Evolutionary conservation across 2,113 vertebrate genomes (phyloP).

Genomic region (Pterophyllum scalare): DNA sequence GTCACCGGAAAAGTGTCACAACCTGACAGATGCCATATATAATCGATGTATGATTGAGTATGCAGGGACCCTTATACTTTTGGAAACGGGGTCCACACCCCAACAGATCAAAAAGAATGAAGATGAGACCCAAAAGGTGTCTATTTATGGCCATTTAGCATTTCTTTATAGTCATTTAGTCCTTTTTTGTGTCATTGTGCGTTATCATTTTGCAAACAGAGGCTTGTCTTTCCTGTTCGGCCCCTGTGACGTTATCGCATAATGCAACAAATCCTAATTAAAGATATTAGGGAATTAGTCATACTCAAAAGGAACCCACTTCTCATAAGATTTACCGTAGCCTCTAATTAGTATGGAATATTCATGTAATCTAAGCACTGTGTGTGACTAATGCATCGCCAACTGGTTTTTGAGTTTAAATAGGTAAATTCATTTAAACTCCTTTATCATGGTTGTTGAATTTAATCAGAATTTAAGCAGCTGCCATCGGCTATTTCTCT

Average conservation of each 20-base stretch:
- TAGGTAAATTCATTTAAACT: constrained; percentile 2
- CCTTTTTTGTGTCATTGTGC: neutral
- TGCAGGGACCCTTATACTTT: neutral
- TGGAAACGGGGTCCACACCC: neutral
- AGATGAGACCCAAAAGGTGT: neutral
- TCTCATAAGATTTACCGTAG: neutral
- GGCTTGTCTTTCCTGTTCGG: neutral
- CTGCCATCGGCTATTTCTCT: neutral
- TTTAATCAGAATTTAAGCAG: constrained; percentile 14
- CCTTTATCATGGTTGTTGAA: constrained; percentile 13
- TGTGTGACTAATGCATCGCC: neutral
- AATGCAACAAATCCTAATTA: neutral
- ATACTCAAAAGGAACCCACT: neutral
- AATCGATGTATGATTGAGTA: neutral
- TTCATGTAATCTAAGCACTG: neutral
- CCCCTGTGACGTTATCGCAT: neutral
- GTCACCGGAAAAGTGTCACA: too few relatives aligned
- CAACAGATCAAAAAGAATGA: neutral
- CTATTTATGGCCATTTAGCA: neutral
- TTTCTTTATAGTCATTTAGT: neutral
- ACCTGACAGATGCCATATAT: too few relatives aligned
- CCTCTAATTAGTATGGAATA: neutral
- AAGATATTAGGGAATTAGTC: constrained; percentile 14
- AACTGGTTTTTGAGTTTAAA: constrained; percentile 3
- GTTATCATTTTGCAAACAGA: neutral